These are phyloP conservation scores for Drosophila pegasa DNA, from an alignment of 2,888 invertebrate genomes.

Conservation along the genomic window DNA sequence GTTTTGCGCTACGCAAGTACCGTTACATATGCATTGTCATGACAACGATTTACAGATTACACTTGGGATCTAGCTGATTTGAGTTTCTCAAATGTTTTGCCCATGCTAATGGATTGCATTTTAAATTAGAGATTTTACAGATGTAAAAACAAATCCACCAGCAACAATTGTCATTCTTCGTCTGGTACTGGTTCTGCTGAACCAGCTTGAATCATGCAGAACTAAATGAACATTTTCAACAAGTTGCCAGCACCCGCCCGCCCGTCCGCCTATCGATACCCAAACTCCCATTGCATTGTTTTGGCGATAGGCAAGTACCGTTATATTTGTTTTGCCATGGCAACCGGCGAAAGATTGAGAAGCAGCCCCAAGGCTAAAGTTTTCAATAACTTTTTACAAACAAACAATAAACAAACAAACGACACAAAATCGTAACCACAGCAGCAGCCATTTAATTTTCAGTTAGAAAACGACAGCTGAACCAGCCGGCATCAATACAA, in stretches of 20 bases:
- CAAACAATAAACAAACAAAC: constrained; percentile 68
- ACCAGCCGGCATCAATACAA: constrained; percentile 30
- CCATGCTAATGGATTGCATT: neutral
- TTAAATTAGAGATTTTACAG: neutral
- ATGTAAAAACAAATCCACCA: neutral
- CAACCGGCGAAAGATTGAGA: constrained; percentile 34
- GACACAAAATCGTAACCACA: constrained; percentile 64
- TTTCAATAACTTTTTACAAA: constrained; percentile 32
- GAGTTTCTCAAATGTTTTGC: neutral
- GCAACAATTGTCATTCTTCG: neutral
- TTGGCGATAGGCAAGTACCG: constrained; percentile 10
- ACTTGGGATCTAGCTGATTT: neutral
- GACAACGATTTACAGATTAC: constrained; percentile 34
- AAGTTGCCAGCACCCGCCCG: neutral
- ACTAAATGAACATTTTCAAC: neutral
- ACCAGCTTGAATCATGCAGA: neutral
- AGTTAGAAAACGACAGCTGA: constrained; percentile 54
- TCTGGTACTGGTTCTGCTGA: neutral
- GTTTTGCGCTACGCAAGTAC: neutral
- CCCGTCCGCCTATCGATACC: neutral
- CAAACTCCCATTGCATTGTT: neutral
- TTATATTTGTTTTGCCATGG: constrained; percentile 47
- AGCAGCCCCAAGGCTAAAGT: constrained; percentile 23
- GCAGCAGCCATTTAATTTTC: constrained; percentile 68
- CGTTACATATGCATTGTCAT: constrained; percentile 38